Base-by-base conservation (phyloP, 2,888 invertebrate genomes). In the Pharmacophagus antenor region DNA sequence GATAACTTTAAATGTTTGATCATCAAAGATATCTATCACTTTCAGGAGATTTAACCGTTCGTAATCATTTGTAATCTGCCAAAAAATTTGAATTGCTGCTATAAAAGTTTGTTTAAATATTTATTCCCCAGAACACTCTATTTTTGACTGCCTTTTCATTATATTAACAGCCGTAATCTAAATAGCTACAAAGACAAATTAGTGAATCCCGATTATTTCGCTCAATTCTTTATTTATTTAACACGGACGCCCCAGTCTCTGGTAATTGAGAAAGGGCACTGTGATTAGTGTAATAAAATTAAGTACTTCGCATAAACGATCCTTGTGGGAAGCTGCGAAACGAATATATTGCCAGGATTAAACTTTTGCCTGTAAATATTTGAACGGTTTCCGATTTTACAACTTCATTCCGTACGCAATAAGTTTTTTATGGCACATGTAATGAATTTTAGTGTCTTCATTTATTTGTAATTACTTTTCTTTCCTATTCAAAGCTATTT, bases 241-340 rank as follows among this genome's bases (percentile, higher is more conserved):
- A 42, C 42, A 42, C 1, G 17, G 1, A 42, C n/a, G 42, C n/a
- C 15, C 5, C 2, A 2, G 42, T 17, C 17, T 15, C 42, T 15
- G 17, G 42, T 42, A 42, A 53, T 53, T 42, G 23, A 53, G 53
- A 18, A n/a, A 42, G 42, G 53, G 42, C 4, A 23, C 12, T 8
- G 52, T 41, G 23, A 53, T 42, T 53, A 42, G 42, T 10, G 42
- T 53, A 42, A 53, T 53, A 25, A 42, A 53, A 53, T 53, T 53
- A 42, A 53, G 53, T 42, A 23, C 42, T 42, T 53, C n/a, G 12
- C 10, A 23, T 53, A 42, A 53, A 53, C 23, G 42, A 42, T 53
- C 42, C 53, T 53, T 42, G 23, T 37, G 53, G 42, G 42, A 53
- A 41, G 23, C 31, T 20, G 50, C 12, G 31, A 17, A 6, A 50